Conservation (phyloP, 2,113 vertebrate species). For the Calypte anna region DNA sequence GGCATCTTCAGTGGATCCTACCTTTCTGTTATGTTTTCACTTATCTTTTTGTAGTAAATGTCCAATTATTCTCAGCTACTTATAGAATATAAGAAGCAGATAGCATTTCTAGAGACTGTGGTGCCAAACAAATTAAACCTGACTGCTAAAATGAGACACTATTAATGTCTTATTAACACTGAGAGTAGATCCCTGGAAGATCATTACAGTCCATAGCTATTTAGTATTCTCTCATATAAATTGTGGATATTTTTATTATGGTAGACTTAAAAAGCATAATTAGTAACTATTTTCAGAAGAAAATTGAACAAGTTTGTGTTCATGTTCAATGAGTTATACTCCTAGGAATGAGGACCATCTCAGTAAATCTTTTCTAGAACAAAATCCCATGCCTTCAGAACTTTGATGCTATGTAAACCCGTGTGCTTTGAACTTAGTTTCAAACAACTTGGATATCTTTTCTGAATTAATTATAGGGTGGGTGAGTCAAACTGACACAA, state of each 20-base stretch:
- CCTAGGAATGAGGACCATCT: not conserved
- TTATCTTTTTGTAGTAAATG: not conserved
- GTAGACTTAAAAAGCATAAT: not conserved
- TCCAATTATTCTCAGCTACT: not conserved
- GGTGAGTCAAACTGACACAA: not conserved
- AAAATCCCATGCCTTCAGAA: not conserved
- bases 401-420: not conserved
- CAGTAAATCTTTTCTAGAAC: not conserved
- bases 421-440: not conserved
- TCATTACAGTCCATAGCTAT: not conserved
- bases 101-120: not conserved
- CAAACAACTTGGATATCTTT: not conserved
- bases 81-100: not conserved
- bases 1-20: not conserved
- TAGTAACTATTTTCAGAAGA: not conserved
- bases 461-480: not conserved
- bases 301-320: not conserved
- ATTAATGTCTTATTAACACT: not conserved
- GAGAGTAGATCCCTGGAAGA: not conserved
- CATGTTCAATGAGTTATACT: not conserved
- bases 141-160: not conserved
- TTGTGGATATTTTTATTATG: not conserved
- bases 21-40: not conserved
- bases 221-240: not conserved
- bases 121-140: not conserved